Percentiles rank a stretch among this genome's conserved stretches.
phyloP scores from a whole-genome alignment of 2,113 vertebrate species.

The Emydocephalus ijimae region DNA sequence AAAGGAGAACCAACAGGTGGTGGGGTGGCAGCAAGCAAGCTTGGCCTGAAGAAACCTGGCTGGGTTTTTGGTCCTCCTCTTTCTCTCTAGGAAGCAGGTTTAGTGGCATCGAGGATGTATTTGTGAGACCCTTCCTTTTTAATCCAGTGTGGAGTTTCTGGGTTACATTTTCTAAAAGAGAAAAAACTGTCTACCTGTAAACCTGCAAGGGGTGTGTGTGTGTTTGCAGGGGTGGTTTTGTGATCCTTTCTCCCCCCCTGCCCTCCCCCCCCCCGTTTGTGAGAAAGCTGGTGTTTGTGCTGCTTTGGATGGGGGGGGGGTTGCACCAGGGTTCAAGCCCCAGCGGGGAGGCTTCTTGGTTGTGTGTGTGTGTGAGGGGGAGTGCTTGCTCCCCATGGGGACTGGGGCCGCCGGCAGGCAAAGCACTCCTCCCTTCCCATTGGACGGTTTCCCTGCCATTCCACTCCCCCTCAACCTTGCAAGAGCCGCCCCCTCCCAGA shows the following conservation, averaged over 20 bases:
- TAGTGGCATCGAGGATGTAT: not conserved
- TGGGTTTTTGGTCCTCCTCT: not conserved
- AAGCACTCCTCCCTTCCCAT: not conserved
- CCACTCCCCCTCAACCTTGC: not conserved
- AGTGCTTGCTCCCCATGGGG: not conserved
- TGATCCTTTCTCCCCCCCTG: not conserved
- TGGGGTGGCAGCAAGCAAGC: too few relatives aligned
- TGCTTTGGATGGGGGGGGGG: not conserved
- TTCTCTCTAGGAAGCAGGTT: not conserved
- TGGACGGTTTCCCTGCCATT: not conserved
- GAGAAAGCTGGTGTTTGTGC: not conserved
- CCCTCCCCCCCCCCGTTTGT: accelerated
- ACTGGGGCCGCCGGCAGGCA: not conserved
- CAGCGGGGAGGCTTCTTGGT: not conserved
- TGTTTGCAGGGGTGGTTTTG: not conserved
- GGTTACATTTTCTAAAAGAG: not conserved
- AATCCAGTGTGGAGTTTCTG: not conserved
- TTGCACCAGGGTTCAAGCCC: not conserved
- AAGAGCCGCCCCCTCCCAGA: too few relatives aligned
- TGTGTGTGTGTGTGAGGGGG: not conserved
- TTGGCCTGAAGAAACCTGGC: not conserved
- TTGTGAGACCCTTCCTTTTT: not conserved
- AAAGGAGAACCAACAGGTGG: not conserved
- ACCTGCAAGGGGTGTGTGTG: not conserved
- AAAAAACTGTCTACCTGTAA: not conserved